Base-by-base conservation (phyloP, 2,113 vertebrate genomes). In the Bufo bufo region DNA sequence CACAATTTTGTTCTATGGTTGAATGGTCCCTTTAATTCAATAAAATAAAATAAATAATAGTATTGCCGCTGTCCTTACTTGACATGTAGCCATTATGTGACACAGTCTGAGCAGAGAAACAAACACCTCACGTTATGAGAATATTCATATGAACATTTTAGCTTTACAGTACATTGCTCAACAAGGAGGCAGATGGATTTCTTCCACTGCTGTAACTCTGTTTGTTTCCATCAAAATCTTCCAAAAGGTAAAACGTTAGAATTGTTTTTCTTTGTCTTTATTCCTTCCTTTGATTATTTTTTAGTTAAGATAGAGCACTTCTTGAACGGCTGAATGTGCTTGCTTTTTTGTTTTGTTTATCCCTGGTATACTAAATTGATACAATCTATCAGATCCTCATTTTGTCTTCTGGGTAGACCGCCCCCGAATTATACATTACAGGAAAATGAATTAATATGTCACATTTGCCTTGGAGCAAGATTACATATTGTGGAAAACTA, bases 201-300 rank as follows among this genome's bases (percentile, higher is more conserved):
- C 47, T 86, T 86, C 85, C 84, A 85, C 84, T 45, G 52, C 71
- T 77, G 23, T 85, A 77, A 61, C 59, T 86, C 85, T 78, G 85
- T 50, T 78, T 61, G 47, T 79, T 78, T 20, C 75, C 75, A 78
- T 85, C 69, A 86, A 58, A 47, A 12, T 86, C 74, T 77, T 86
- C 20, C 43, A 49, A 79, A 78, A 65, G 75, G 85, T 86, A 86
- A 79, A 86, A 13, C 49, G 20, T 47, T 33, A 20, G 23, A 19
- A 85, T 74, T 58, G 33, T 14, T 85, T 58, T 74, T 20, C 65
- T 71, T 69, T 69, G 3, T 52, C 12, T 63, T 45, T 65, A 12
- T 82, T 83, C 47, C 9, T 20, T 52, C 47, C 52, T 19, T 63
- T 49, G 11, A 33, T 71, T 33, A 16, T 52, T 16, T n/a, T 33